Evolutionary conservation across 2,113 vertebrate species (phyloP), one percentile per base, ranked within the genome.

Genomic region (Catagonus wagneri): DNA sequence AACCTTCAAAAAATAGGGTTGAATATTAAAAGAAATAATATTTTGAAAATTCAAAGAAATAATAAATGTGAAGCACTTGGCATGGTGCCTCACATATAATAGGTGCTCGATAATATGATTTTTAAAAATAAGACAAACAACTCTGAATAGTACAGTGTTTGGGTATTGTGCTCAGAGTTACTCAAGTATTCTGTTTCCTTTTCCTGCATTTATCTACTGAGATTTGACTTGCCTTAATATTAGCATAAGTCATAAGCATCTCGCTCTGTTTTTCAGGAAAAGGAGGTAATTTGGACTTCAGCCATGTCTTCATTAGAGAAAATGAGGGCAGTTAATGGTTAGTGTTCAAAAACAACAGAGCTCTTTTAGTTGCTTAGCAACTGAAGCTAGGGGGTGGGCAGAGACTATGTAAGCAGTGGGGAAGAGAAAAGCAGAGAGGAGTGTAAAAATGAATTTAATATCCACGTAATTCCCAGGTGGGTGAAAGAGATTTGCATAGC

Each of bases 301-400:
- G 83, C 89, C 94, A 83, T 78, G 36, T 79, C 92, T 54, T 97
- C 8, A 84, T 94, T 92, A 96, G 50, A 3, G 6, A 96, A 94
- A 93, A 96, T 61, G 76, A 97, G 56, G 80, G 61, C 0, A 4
- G 61, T 58, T 72, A 81, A 56, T 34, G 63, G 65, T n/a, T 91
- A 50, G 56, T 50, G 81, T 95, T 80, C 74, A 68, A 0, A 1
- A 5, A 85, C 74, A 66, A 63, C 2, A 83, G 90, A 76, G 72
- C 61, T 69, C 85, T 61, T 81, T 58, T n/a, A 52, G 95, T 93
- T 95, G 91, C 96, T 81, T 93, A 94, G 94, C 87, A 97, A 94
- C 95, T n/a, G 65, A 90, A 81, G 16, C 72, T n/a, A 36, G 81
- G 56, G 63, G 68, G 10, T n/a, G 56, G 72, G 39, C 12, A 87